These are phyloP conservation scores for Proales similis DNA, from an alignment of 1,140 invertebrate species.

Conservation along the genomic window DNA sequence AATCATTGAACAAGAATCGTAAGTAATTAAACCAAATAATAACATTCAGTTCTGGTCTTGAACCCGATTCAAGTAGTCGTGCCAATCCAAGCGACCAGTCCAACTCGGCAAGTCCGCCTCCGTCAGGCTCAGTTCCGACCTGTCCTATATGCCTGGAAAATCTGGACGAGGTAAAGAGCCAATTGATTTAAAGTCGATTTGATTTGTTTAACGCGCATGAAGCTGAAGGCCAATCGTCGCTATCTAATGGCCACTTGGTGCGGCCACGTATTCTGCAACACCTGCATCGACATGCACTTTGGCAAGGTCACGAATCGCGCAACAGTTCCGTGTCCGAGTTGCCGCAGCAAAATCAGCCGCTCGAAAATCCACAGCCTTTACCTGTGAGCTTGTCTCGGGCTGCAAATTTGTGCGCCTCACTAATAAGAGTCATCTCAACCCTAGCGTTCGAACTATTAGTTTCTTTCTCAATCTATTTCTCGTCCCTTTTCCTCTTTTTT, in stretches of 20 bases:
- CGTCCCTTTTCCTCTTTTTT: too few relatives aligned
- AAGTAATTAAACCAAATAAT: too few relatives aligned
- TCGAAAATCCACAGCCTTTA: slow-evolving; percentile 19
- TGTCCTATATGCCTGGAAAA: slow-evolving; percentile 33
- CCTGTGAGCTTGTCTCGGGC: slow-evolving; percentile 14
- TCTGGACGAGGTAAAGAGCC: slow-evolving; percentile 2
- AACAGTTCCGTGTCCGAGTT: slow-evolving; percentile 16
- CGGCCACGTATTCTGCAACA: slow-evolving; percentile 35
- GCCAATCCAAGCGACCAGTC: too few relatives aligned
- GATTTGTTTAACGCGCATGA: neutral
- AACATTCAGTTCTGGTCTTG: too few relatives aligned
- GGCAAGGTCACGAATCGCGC: neutral
- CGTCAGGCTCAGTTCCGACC: too few relatives aligned
- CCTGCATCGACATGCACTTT: slow-evolving; percentile 17
- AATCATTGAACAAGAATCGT: too few relatives aligned
- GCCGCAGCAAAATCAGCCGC: slow-evolving; percentile 9
- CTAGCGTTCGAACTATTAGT: too few relatives aligned
- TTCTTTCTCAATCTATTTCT: too few relatives aligned
- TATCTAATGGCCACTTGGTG: slow-evolving; percentile 27
- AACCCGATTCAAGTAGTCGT: too few relatives aligned
- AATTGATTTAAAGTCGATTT: neutral
- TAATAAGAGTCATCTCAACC: too few relatives aligned
- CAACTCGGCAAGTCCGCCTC: too few relatives aligned
- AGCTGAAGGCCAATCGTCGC: slow-evolving; percentile 16
- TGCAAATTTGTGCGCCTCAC: too few relatives aligned